Conservation (phyloP, 2,888 invertebrate genomes). For the Drosophila picticornis region DNA sequence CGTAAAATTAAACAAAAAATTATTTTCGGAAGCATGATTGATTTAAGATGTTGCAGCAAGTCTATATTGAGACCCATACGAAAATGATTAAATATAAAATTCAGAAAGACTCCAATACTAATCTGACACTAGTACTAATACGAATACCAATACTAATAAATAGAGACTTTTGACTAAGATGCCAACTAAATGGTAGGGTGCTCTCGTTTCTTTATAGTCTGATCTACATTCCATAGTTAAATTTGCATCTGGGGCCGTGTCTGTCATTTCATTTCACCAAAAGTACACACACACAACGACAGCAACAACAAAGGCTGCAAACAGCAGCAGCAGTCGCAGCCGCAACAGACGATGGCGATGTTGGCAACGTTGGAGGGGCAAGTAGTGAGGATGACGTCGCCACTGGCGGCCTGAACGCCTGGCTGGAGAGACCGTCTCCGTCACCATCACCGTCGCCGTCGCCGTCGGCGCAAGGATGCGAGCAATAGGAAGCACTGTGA, state of each 20-base stretch:
- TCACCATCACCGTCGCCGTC: constrained; percentile 36
- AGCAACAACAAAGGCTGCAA: constrained; percentile 46
- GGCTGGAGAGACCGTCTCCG: constrained; percentile 66
- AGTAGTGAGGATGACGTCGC: constrained; percentile 60
- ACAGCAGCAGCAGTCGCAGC: constrained; percentile 16
- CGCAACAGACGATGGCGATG: constrained; percentile 46
- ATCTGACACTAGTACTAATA: background rate
- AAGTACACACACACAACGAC: constrained; percentile 69
- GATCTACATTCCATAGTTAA: constrained; percentile 77
- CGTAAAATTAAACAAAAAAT: background rate
- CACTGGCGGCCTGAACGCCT: constrained; percentile 81
- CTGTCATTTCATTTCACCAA: constrained; percentile 81
- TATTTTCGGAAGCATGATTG: background rate
- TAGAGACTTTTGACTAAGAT: background rate
- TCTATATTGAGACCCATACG: background rate
- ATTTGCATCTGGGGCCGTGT: constrained; percentile 79
- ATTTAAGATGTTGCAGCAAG: background rate
- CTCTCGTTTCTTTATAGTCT: constrained; percentile 37
- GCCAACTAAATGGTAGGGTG: constrained; percentile 34
- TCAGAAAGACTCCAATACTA: background rate
- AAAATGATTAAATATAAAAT: background rate
- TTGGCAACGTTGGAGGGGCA: constrained; percentile 26
- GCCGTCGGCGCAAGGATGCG: constrained; percentile 72
- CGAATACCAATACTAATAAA: background rate
- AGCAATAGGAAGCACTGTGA: constrained; percentile 77